Evolutionary conservation across 1,140 invertebrate genomes (phyloP), one percentile per base, ranked within the genome.

Genomic region (Eufriesea mexicana): DNA sequence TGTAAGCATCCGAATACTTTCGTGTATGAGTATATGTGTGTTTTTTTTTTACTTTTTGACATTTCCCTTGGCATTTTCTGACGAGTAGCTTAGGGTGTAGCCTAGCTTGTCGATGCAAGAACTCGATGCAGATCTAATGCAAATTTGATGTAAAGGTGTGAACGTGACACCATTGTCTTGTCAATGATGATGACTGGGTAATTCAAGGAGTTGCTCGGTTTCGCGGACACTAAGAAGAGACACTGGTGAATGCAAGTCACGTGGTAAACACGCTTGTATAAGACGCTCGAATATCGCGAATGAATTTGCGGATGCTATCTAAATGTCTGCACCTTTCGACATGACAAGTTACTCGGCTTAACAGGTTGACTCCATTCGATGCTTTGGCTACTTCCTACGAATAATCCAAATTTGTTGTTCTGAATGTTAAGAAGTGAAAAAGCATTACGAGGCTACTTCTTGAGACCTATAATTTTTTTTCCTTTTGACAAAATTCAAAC

Each of bases 161-260:
- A 20, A 66, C 8, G 45, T 4, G 20, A 20, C 20, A 10, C 7
- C 16, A 16, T 28, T 8, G 20, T 18, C 12, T 25, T 20, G 18
- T 28, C 16, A 28, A 20, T 7, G 18, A 47, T 35, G 62, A 45
- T 45, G 70, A 77, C 57, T 23, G 20, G 57, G 28, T 49, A 71
- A 59, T 54, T 35, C 54, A 47, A 73, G 66, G 25, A 74, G 79
- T 75, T 67, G 71, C 71, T 75, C 79, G 84, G 86, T 87, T 91
- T 90, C 90, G 87, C 92, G 88, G 84, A 89, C 90, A 88, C 88
- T 81, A 75, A 73, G 54, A 73, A 59, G 83, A 85, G 57, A 85
- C 72, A 85, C 62, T 79, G 79, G 84, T 83, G 86, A 90, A 91
- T 91, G 88, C 88, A 86, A 57, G 89, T 89, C 51, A 88, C 91